Evolutionary conservation across 30 jellyfish, hydroid and myxozoan genomes (phyloP), one percentile per base, ranked within the genome.

Genomic region (Clytia hemisphaerica): DNA sequence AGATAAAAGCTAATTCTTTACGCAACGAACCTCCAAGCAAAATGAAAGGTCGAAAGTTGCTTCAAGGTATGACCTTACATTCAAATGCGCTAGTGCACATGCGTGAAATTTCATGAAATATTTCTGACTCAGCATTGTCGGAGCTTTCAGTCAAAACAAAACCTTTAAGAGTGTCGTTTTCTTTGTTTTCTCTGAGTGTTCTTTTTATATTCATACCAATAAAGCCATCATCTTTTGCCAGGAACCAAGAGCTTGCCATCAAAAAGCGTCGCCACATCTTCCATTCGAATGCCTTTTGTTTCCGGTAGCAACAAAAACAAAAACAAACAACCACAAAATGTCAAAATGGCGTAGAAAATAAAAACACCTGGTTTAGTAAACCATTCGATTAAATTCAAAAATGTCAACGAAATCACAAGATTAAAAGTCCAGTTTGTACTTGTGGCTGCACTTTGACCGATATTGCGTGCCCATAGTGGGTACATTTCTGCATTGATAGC

Each of bases 391-490:
- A 86, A 9, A 79, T 86, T 60, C 69, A 86, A 54, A 67, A 86
- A 86, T 4, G 96, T 78, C 14, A 78, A 51, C 1, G 96, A 79
- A 1, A 86, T 75, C 6, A 86, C 68, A 22, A 86, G 62, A 66
- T 86, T 86, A 55, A 72, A 78, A 25, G 60, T 15, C 96, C 96
- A 86, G 68, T 72, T 78, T 1, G 94, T 73, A 2, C 92, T 84
- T 2, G 96, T 78, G 4, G 96, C 61, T 42, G 64, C 71, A 0
- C 94, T 45, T 1, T 58, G 72, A 10, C 94, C 96, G 31, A 65
- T 58, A 61, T 92, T 79, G 4, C 96, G 71, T 44, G 96, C 96
- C 96, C 96, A 86, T 6, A 86, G 72, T 38, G 96, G 96, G 79
- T 86, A 86, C 7, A 86, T 86, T 48, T 86, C 96, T 37, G 94